These are phyloP conservation scores for Tribolium freemani DNA, from an alignment of 2,888 invertebrate genomes.

Conservation along the genomic window DNA sequence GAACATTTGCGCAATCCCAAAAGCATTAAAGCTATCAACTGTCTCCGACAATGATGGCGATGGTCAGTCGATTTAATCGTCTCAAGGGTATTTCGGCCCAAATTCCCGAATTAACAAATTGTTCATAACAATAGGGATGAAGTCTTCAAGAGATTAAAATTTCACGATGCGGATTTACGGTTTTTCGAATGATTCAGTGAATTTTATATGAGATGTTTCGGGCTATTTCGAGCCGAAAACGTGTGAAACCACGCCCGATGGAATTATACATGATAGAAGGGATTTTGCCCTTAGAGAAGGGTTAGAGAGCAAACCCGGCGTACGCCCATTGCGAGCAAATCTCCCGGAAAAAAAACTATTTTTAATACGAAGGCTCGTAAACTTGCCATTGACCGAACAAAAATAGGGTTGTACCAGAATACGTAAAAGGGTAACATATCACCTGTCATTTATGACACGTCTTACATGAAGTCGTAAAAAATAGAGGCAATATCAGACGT, in stretches of 20 bases:
- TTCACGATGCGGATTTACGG: not conserved
- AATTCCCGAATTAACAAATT: not conserved
- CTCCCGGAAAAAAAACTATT: not conserved
- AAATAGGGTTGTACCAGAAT: not conserved
- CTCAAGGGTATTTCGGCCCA: not conserved
- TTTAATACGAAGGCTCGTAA: not conserved
- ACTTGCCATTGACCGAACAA: too few relatives aligned
- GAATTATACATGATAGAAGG: conserved; percentile 26
- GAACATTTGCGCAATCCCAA: conserved; percentile 4
- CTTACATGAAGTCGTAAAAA: not conserved
- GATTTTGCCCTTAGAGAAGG: conserved; percentile 12
- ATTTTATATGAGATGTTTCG: conserved; percentile 24
- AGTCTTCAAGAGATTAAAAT: not conserved
- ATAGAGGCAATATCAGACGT: not conserved
- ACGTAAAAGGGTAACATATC: not conserved
- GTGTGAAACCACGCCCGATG: conserved; percentile 2
- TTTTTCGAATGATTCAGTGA: conserved; percentile 15
- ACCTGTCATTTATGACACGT: not conserved
- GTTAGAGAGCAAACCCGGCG: not conserved
- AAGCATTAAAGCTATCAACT: not conserved
- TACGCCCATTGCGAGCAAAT: not conserved
- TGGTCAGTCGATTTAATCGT: not conserved
- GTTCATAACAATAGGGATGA: not conserved
- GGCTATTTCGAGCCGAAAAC: conserved; percentile 18
- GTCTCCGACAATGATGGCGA: not conserved